Evolutionary conservation across 2,113 vertebrate species (phyloP), one percentile per base, ranked within the genome.

Genomic region (Menura novaehollandiae): DNA sequence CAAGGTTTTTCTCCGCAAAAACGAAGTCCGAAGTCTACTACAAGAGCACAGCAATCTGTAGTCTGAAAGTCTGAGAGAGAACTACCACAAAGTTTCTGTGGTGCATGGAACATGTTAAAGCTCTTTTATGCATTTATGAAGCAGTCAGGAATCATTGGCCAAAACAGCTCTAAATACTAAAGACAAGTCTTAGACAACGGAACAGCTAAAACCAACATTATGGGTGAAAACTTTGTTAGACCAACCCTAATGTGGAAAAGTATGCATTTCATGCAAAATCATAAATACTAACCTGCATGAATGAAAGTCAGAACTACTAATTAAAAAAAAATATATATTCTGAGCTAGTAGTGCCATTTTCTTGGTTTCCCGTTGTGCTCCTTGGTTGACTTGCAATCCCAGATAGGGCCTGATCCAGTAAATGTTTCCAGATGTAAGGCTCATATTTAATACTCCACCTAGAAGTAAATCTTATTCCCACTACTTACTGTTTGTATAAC

Each of bases 351-450:
- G 28, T 68, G 35, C n/a, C 49, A 75, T 92, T 94, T 89, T 89
- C 60, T 83, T 80, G 52, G 33, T 58, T 92, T 92, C 69, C 46
- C 2, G 0, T 74, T 90, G 55, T 56, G 56, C 68, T 92, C 41
- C 67, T 76, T 43, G 46, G 46, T 94, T 64, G 63, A 82, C 43
- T 85, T 27, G 4, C 28, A 64, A 35, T 77, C 43, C 37, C 87
- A 94, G 74, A 91, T 94, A 95, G 58, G 71, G 71, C 89, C 81
- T 88, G 89, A 91, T 93, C 53, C 49, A 91, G 59, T 96, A 96
- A 95, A 62, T 53, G 67, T n/a, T 97, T 97, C 94, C 93, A 95
- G 91, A 95, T 97, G 89, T 94, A 94, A 88, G 85, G 53, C 35
- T 91, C 77, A n/a, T 75, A 94, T 94, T 93, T 94, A 95, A 73